A percentile compares a stretch with the other conserved stretches of the same genome.
These are phyloP conservation scores for Scalopus aquaticus DNA, from an alignment of 2,113 vertebrate genomes.

Conservation along the genomic window DNA sequence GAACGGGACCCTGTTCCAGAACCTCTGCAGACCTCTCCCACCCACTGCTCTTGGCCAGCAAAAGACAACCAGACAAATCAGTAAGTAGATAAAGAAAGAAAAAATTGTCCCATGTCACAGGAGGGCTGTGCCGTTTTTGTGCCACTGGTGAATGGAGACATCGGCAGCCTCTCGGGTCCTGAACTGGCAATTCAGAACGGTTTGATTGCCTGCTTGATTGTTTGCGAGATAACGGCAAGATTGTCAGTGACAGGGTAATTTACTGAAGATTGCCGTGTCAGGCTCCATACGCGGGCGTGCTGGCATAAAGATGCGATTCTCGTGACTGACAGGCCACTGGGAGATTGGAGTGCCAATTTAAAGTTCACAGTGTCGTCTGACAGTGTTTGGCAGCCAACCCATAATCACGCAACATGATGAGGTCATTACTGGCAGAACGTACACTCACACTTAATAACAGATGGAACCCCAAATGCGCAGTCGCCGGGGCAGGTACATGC, in stretches of 20 bases:
- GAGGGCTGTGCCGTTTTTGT: conserved; percentile 61
- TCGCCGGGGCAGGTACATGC: conserved; percentile 61
- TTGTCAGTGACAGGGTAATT: conserved; percentile 91
- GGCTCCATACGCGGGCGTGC: conserved; percentile 83
- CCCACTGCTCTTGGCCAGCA: neutral
- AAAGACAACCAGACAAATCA: conserved; percentile 33
- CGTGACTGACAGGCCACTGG: conserved; percentile 86
- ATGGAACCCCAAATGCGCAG: neutral
- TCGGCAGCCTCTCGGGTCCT: conserved; percentile 82
- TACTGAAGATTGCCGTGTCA: conserved; percentile 90
- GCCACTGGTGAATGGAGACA: conserved; percentile 75
- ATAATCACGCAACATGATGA: conserved; percentile 81
- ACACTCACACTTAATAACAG: conserved; percentile 71
- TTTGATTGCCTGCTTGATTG: conserved; percentile 90
- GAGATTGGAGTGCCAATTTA: conserved; percentile 85
- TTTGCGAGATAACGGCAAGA: conserved; percentile 88
- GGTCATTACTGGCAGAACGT: conserved; percentile 75
- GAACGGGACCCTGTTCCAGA: neutral
- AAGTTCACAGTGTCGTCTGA: conserved; percentile 81
- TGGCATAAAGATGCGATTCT: conserved; percentile 85
- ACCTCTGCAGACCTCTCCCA: neutral
- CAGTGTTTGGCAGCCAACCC: conserved; percentile 74
- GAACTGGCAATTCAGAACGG: conserved; percentile 86
- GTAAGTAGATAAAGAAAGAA: conserved; percentile 56
- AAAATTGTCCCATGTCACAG: conserved; percentile 55